These are phyloP conservation scores for Venusia cambrica DNA, from an alignment of 2,888 invertebrate species.

Conservation along the genomic window DNA sequence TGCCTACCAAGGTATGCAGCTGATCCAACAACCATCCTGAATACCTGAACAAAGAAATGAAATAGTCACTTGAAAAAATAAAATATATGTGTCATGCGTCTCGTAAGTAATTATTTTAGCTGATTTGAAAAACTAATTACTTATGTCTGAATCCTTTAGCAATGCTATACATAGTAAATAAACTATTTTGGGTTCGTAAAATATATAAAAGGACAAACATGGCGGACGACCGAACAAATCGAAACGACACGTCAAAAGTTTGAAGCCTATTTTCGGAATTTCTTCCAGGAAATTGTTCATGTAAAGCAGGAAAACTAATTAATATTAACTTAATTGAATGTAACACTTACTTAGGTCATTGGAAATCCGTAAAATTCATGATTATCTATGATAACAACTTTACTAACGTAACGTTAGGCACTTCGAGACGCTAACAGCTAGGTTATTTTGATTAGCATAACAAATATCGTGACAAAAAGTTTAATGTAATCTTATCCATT, in stretches of 20 bases:
- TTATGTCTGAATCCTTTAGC: not conserved
- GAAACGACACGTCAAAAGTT: constrained; percentile 75
- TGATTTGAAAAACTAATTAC: no score
- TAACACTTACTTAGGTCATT: constrained; percentile 69
- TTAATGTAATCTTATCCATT: constrained; percentile 39
- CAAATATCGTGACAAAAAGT: constrained; percentile 37
- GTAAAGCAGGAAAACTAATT: not conserved
- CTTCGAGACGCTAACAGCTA: constrained; percentile 59
- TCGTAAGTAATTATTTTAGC: no score
- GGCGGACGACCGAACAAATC: constrained; percentile 70
- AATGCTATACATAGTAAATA: constrained; percentile 4
- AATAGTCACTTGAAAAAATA: constrained; percentile 29
- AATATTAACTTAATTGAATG: constrained; percentile 28
- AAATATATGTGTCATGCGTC: not conserved
- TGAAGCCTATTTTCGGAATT: constrained; percentile 37
- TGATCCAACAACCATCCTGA: constrained; percentile 79
- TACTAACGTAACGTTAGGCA: constrained; percentile 56
- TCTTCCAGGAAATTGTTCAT: not conserved
- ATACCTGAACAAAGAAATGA: constrained; percentile 74
- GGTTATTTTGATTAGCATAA: constrained; percentile 60
- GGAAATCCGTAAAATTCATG: constrained; percentile 60
- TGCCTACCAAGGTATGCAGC: constrained; percentile 77
- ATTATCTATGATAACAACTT: constrained; percentile 59
- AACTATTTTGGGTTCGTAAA: constrained; percentile 5
- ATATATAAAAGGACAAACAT: constrained; percentile 73